Evolutionary conservation across 1,140 invertebrate genomes (phyloP), one percentile per base, ranked within the genome.

Genomic region (Leptinotarsa undecemlineata): DNA sequence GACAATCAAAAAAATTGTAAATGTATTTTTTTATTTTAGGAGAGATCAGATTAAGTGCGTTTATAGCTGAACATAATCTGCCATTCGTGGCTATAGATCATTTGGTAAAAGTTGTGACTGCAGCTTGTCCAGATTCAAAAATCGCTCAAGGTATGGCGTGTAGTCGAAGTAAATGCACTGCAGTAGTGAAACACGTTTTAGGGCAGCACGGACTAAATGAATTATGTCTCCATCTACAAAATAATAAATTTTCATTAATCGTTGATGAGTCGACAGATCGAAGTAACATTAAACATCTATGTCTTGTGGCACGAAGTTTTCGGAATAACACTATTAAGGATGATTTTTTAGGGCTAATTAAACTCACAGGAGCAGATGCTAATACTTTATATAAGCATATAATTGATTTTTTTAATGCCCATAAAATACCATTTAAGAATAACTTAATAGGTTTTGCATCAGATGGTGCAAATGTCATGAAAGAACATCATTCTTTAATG

Each of bases 381-480:
- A 33, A 85, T 85, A 76, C 8, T 23, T 11, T 19, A 21, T 66
- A 21, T 66, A 17, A 66, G 82, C 85, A 20, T 84, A 82, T 69
- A 78, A 82, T 80, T 13, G 51, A 14, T 84, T 86, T 74, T 76
- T 86, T 20, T 17, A 57, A 57, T 57, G n/a, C 51, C 51, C 14
- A 57, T 57, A 33, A 33, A 33, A 33, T 8, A 33, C 26, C 26
- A 33, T 33, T 33, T 33, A 8, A 33, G 26, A 33, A 33, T 33
- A 33, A 8, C 26, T 33, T 33, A 33, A 33, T 8, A 33, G 26
- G 26, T n/a, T 86, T 85, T 83, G 83, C 82, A 8, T 79, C 80
- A 47, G 85, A 86, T 82, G 82, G 84, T 14, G 82, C 84, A 5
- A 86, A 83, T 67, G 80, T 80, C 19, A 86, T 85, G 84, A 77